These are phyloP conservation scores for Flexamia atlantica DNA, from an alignment of 2,888 invertebrate species.

Conservation along the genomic window DNA sequence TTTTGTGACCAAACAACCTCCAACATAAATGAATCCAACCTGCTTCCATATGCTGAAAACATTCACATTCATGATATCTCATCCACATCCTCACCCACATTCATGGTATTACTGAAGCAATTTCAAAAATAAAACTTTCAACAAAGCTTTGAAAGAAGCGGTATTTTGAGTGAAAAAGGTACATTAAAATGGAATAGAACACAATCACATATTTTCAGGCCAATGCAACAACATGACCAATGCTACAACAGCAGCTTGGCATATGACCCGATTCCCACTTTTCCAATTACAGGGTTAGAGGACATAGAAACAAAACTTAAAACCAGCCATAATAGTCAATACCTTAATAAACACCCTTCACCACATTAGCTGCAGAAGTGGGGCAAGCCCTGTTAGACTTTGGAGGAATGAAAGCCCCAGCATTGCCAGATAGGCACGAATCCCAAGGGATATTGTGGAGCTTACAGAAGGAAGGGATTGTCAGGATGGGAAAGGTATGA, in stretches of 20 bases:
- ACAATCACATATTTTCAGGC: not conserved
- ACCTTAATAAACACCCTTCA: slow-evolving; percentile 43
- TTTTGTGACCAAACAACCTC: not conserved
- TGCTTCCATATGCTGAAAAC: slow-evolving; percentile 10
- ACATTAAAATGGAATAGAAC: not conserved
- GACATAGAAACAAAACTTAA: slow-evolving; percentile 17
- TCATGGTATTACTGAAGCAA: not conserved
- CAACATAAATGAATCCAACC: slow-evolving; percentile 18
- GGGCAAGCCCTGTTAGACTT: slow-evolving; percentile 4
- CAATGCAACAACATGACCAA: not conserved
- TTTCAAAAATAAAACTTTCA: slow-evolving; percentile 27
- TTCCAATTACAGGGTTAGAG: not conserved
- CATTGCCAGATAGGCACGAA: too few relatives aligned
- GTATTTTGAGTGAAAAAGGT: not conserved
- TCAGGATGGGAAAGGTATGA: too few relatives aligned
- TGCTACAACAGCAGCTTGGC: not conserved
- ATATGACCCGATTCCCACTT: not conserved
- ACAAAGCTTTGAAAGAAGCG: not conserved
- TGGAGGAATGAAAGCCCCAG: too few relatives aligned
- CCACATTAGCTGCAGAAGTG: not conserved
- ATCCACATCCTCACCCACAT: too few relatives aligned
- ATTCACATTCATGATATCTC: not conserved
- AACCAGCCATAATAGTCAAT: slow-evolving; percentile 6
- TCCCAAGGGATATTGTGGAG: too few relatives aligned
- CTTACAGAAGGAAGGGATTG: too few relatives aligned